Evolutionary conservation across 2,797 vertebrate species (phyloP).

Genomic region (Leptodactylus fallax): DNA sequence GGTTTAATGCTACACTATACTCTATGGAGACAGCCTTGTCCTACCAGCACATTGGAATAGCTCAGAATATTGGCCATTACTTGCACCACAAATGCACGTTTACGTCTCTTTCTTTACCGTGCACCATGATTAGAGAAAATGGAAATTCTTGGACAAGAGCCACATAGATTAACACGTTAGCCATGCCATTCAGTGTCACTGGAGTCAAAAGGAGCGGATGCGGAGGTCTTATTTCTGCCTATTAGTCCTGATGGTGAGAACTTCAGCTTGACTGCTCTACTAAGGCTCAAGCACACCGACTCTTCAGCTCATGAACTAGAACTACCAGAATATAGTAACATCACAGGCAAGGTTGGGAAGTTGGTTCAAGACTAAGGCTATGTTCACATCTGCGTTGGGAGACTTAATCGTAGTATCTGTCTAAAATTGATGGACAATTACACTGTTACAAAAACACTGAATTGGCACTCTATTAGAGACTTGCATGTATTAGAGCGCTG

Average conservation of each 20-base stretch:
- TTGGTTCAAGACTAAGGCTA: no score
- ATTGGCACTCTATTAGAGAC: no score
- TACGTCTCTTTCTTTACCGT: conserved; percentile 7
- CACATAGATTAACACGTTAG: conserved; percentile 28
- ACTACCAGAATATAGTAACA: neutral
- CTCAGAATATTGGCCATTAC: conserved; percentile 3
- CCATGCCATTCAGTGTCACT: conserved; percentile 22
- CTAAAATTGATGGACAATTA: no score
- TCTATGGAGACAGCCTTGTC: conserved; percentile 11
- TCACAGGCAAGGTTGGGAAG: no score
- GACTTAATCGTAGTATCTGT: no score
- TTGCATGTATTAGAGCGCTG: no score
- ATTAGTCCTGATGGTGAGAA: conserved; percentile 11
- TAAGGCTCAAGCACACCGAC: neutral
- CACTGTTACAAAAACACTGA: no score
- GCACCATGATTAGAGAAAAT: conserved; percentile 25
- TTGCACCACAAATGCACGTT: neutral
- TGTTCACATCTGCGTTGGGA: no score
- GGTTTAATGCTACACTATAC: conserved; percentile 44
- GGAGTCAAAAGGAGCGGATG: conserved; percentile 14
- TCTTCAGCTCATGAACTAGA: neutral
- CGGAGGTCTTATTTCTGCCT: neutral
- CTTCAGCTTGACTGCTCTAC: neutral
- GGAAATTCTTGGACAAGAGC: conserved; percentile 33
- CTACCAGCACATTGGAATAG: neutral